Evolutionary conservation across 2,113 vertebrate genomes (phyloP).

Genomic region (Syngnathus scovelli): DNA sequence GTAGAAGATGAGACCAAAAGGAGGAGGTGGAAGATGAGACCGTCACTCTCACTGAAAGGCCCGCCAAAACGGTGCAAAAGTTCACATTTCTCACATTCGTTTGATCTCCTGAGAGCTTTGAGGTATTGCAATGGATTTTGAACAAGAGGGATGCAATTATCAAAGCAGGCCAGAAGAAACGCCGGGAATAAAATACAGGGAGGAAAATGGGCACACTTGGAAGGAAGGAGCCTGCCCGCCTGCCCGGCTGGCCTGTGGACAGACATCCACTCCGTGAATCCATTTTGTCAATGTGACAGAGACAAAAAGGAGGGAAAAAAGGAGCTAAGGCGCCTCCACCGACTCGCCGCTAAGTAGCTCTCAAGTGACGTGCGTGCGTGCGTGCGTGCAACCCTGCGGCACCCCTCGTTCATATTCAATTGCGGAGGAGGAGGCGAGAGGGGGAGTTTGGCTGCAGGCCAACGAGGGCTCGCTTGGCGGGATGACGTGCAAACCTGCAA

Average conservation of each 20-base stretch:
- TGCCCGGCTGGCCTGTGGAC: constrained; percentile 35
- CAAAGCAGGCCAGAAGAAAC: constrained; percentile 7
- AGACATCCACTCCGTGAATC: constrained; percentile 15
- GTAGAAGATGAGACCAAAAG: too few relatives aligned
- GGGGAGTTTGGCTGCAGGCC: constrained; percentile 1
- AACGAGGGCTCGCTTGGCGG: not conserved
- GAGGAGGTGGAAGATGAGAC: too few relatives aligned
- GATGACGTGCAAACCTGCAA: not conserved
- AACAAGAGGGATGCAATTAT: constrained; percentile 26
- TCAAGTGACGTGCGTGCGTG: constrained; percentile 11
- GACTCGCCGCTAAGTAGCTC: constrained; percentile 19
- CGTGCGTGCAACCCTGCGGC: constrained; percentile 15
- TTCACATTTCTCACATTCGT: not conserved
- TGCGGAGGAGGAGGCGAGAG: constrained; percentile 21
- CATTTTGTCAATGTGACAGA: constrained; percentile 54
- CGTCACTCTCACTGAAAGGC: too few relatives aligned
- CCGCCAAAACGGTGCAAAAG: constrained; percentile 7
- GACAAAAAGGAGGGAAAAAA: too few relatives aligned
- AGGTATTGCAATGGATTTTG: constrained; percentile 34
- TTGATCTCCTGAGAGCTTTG: too few relatives aligned
- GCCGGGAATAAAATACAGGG: not conserved
- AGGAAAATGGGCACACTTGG: constrained; percentile 9
- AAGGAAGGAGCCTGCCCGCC: constrained; percentile 14
- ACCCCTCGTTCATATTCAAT: constrained; percentile 47
- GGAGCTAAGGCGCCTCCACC: constrained; percentile 23